Percentiles rank a stretch among this genome's conserved stretches.
These are phyloP conservation scores for Chaetops frenatus DNA, from an alignment of 2,113 vertebrate genomes.

Conservation along the genomic window DNA sequence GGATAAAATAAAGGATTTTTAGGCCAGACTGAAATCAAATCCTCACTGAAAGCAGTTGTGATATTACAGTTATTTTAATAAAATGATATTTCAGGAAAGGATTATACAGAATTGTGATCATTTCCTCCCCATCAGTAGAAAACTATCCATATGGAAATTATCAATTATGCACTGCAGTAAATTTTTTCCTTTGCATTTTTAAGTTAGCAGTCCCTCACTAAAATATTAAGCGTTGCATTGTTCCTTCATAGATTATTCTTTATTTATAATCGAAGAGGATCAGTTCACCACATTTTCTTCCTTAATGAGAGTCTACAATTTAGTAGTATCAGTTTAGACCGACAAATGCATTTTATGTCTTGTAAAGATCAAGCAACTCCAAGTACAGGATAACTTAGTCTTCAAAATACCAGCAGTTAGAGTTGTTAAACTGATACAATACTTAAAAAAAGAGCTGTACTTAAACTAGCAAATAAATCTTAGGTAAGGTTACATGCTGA, in stretches of 20 bases:
- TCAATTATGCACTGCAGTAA: constrained; percentile 21
- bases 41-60: not conserved
- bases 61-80: not conserved
- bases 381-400: not conserved
- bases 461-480: not conserved
- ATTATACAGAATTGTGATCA: constrained; percentile 4
- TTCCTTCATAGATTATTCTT: not conserved
- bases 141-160: constrained; percentile 38
- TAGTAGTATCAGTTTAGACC: not conserved
- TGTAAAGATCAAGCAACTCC: not conserved
- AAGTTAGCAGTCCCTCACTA: not conserved
- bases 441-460: not conserved
- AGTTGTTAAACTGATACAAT: not conserved
- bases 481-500: not conserved
- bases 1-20: constrained; percentile 27
- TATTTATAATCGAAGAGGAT: not conserved
- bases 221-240: not conserved
- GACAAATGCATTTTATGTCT: not conserved
- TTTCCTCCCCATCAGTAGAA: constrained; percentile 54
- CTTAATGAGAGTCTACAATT: not conserved
- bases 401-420: not conserved
- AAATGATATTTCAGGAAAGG: not conserved
- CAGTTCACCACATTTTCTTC: not conserved
- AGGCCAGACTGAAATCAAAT: constrained; percentile 40
- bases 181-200: constrained; percentile 11